Percentiles rank a stretch among this genome's conserved stretches.
phyloP scores from a whole-genome alignment of 2,113 vertebrate genomes.

The Malaclemys terrapin region DNA sequence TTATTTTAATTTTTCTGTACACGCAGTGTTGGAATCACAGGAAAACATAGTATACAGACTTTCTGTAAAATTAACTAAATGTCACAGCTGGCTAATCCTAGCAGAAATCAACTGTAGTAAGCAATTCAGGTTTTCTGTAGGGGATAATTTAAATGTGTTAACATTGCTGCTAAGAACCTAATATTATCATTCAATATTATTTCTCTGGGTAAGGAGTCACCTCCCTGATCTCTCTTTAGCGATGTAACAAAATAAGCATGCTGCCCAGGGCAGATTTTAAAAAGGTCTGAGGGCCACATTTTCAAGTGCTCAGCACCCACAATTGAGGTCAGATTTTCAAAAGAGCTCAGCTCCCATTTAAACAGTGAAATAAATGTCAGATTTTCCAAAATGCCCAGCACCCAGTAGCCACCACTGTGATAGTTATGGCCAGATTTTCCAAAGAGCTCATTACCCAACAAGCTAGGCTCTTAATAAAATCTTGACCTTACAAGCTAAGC shows the following conservation, averaged over 20 bases:
- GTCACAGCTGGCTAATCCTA: neutral
- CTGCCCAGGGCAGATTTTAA: fast-evolving
- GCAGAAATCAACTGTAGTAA: neutral
- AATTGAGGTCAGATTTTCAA: neutral
- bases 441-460: fast-evolving
- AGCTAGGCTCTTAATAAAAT: neutral
- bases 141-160: neutral
- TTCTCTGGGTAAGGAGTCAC: fast-evolving
- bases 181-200: fast-evolving
- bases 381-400: fast-evolving
- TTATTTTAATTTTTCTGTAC: fast-evolving
- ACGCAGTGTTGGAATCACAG: neutral
- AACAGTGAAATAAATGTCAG: neutral
- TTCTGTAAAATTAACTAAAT: neutral
- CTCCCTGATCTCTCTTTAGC: neutral
- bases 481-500: neutral
- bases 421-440: neutral
- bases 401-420: neutral
- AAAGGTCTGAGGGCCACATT: neutral
- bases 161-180: neutral
- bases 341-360: fast-evolving
- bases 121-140: neutral
- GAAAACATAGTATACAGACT: neutral
- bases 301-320: neutral
- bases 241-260: fast-evolving